These are phyloP conservation scores for Netelia virgata DNA, from an alignment of 2,888 invertebrate species.

Conservation along the genomic window DNA sequence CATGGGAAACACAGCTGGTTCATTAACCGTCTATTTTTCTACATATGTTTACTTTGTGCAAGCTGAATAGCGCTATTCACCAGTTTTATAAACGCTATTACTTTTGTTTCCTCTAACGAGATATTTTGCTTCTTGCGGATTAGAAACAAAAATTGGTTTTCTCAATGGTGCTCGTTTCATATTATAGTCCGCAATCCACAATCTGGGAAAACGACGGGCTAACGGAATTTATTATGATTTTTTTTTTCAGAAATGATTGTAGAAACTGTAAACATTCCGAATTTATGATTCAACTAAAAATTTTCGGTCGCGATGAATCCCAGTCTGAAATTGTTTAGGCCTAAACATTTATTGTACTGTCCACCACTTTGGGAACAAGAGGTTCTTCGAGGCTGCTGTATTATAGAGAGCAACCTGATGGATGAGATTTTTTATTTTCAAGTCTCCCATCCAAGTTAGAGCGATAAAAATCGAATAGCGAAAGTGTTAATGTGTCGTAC, in stretches of 20 bases:
- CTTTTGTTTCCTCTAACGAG: slow-evolving; percentile 20
- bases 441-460: slow-evolving; percentile 3
- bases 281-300: slow-evolving; percentile 22
- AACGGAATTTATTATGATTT: slow-evolving; percentile 7
- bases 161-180: slow-evolving; percentile 32
- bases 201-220: not conserved
- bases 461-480: slow-evolving; percentile 36
- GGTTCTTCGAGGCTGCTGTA: slow-evolving; percentile 26
- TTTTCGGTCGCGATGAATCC: not conserved
- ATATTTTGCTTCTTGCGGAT: not conserved
- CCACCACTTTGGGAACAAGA: slow-evolving; percentile 45
- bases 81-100: slow-evolving; percentile 35
- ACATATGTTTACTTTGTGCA: slow-evolving; percentile 53
- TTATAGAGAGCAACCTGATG: no score
- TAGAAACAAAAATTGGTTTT: slow-evolving; percentile 26
- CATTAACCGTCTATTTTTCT: slow-evolving; percentile 66
- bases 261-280: slow-evolving; percentile 62
- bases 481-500: slow-evolving; percentile 62
- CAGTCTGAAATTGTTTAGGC: slow-evolving; percentile 32
- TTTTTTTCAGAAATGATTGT: slow-evolving; percentile 42
- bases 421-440: slow-evolving; percentile 18
- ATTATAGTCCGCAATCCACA: not conserved
- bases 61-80: slow-evolving; percentile 37
- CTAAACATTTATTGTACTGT: slow-evolving; percentile 32
- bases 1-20: slow-evolving; percentile 39